Percentiles rank a stretch among this genome's conserved stretches.
These are phyloP conservation scores for Lepus americanus DNA, from an alignment of 2,113 vertebrate species.

Conservation along the genomic window DNA sequence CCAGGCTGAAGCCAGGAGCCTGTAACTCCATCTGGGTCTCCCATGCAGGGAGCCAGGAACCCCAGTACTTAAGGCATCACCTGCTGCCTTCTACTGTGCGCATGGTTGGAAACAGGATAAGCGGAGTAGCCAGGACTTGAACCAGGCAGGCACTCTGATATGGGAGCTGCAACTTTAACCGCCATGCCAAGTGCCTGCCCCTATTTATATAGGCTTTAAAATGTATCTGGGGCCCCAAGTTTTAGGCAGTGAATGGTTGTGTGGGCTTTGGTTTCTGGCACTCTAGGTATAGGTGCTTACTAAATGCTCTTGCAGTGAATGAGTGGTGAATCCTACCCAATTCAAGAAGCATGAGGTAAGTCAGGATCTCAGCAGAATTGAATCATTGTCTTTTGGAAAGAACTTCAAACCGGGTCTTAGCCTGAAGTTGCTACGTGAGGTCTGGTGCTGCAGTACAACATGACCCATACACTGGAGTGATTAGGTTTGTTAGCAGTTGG, in stretches of 20 bases:
- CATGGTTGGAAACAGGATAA: too few species aligned
- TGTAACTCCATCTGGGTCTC: too few species aligned
- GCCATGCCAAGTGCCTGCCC: too few species aligned
- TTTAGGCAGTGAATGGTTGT: not conserved
- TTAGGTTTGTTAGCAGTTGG: not conserved
- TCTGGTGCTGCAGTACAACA: not conserved
- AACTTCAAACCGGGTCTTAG: not conserved
- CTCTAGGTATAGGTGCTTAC: not conserved
- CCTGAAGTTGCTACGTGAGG: not conserved
- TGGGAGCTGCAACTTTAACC: too few species aligned
- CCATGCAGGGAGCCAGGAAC: too few species aligned
- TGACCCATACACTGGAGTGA: too few species aligned
- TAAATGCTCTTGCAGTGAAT: not conserved
- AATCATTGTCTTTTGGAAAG: constrained; percentile 41
- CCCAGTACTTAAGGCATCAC: too few species aligned
- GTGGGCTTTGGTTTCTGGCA: not conserved
- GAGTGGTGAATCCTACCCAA: not conserved
- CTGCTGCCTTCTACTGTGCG: too few species aligned
- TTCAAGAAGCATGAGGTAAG: not conserved
- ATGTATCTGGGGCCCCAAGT: not conserved
- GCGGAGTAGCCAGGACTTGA: too few species aligned
- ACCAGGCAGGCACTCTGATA: too few species aligned
- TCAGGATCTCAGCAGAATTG: not conserved
- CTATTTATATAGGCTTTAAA: too few species aligned
- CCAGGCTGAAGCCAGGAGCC: too few species aligned